A percentile compares a stretch with the other conserved stretches of the same genome.
Evolutionary conservation across 2,888 invertebrate genomes (phyloP).

Genomic region (Leptopilina syphax): DNA sequence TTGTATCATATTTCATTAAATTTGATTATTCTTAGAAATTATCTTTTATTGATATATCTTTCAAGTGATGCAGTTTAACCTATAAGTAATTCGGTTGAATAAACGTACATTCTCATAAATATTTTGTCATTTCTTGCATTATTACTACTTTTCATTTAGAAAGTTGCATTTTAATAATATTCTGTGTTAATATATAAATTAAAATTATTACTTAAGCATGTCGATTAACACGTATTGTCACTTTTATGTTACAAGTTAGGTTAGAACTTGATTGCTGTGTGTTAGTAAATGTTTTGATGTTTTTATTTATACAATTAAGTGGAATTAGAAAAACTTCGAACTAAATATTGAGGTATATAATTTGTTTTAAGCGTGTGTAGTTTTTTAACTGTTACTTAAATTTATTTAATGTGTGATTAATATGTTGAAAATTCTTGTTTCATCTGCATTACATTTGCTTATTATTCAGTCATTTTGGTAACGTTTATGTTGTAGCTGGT

Average conservation of each 20-base stretch:
- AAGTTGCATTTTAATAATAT: no score
- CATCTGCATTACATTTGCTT: no score
- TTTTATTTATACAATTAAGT: no score
- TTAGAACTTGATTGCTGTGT: background rate
- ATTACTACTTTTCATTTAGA: background rate
- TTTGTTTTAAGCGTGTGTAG: no score
- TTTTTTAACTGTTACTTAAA: no score
- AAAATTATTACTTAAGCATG: background rate
- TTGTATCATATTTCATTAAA: background rate
- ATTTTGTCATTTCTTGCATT: background rate
- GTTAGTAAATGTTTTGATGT: no score
- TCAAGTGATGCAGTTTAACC: background rate
- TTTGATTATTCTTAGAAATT: background rate
- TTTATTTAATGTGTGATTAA: no score
- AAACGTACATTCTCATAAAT: background rate
- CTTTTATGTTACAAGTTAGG: conserved; percentile 3
- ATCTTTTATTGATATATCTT: no score
- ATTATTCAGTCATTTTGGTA: background rate
- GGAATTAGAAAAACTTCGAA: no score
- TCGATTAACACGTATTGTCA: background rate
- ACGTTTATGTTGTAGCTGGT: background rate
- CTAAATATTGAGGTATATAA: no score
- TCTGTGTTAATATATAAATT: background rate
- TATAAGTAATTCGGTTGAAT: background rate
- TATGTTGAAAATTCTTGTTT: no score